phyloP scores from a whole-genome alignment of 2,113 vertebrate genomes.

The Podilymbus podiceps region DNA sequence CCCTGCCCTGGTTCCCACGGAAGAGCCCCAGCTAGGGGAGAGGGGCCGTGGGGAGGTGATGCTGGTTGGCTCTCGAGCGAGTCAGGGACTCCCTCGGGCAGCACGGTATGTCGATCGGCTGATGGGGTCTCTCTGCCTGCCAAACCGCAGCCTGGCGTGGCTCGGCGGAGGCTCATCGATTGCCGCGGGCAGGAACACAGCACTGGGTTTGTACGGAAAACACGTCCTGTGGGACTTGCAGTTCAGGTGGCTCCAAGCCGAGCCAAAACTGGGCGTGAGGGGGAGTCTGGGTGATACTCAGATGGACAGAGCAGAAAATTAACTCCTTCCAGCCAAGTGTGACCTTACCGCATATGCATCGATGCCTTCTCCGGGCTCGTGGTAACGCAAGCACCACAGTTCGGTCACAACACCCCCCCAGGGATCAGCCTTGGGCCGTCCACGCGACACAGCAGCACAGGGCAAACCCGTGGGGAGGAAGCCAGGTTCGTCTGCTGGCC shows the following conservation, averaged over 20 bases:
- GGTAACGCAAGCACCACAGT: fast-evolving
- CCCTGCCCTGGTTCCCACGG: background rate
- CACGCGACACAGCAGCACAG: fast-evolving
- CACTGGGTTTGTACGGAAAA: background rate
- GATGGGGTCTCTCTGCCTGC: background rate
- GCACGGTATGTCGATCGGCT: fast-evolving
- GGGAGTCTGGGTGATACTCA: background rate
- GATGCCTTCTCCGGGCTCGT: background rate
- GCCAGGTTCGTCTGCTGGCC: background rate
- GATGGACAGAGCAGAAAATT: background rate
- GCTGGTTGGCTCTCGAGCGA: fast-evolving
- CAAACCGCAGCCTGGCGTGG: slow-evolving; percentile 18
- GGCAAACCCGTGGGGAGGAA: background rate
- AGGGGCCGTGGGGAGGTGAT: fast-evolving
- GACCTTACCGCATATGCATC: fast-evolving
- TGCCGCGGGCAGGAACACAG: background rate
- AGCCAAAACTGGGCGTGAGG: background rate
- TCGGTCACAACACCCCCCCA: background rate
- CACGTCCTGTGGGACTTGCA: background rate
- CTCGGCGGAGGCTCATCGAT: background rate
- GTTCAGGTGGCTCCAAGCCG: background rate
- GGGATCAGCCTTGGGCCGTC: fast-evolving
- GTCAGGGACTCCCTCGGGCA: background rate
- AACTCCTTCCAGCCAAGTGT: background rate
- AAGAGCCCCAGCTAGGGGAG: background rate